Evolutionary conservation across 2,888 invertebrate species (phyloP).

Genomic region (Parochlus steinenii): DNA sequence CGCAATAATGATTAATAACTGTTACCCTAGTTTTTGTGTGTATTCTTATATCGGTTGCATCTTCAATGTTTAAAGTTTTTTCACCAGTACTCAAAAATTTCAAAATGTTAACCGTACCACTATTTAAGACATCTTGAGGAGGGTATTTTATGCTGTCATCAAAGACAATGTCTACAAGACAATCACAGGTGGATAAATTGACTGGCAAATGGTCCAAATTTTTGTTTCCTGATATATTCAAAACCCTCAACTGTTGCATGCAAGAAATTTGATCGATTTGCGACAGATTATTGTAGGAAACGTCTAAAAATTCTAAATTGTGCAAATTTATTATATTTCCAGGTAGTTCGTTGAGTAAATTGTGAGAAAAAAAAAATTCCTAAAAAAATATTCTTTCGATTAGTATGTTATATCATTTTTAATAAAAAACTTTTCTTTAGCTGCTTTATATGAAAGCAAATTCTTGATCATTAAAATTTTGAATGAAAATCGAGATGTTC

Average conservation of each 20-base stretch:
- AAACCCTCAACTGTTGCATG: constrained; percentile 39
- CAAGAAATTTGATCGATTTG: constrained; percentile 21
- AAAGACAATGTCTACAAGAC: constrained; percentile 41
- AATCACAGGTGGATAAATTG: constrained; percentile 45
- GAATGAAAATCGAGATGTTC: too few relatives aligned
- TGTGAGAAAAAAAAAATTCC: constrained; percentile 59
- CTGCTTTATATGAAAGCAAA: too few relatives aligned
- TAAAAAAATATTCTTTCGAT: constrained; percentile 28
- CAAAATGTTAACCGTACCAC: constrained; percentile 48
- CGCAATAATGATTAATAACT: constrained; percentile 1
- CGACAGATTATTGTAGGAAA: constrained; percentile 51
- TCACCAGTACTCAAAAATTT: constrained; percentile 41
- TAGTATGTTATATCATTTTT: too few relatives aligned
- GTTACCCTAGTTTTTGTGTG: too few relatives aligned
- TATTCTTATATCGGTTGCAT: too few relatives aligned
- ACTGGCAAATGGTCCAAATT: constrained; percentile 42
- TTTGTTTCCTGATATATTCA: constrained; percentile 44
- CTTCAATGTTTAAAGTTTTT: too few relatives aligned
- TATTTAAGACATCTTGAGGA: constrained; percentile 37
- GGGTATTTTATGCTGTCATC: constrained; percentile 51
- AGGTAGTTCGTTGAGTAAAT: constrained; percentile 51
- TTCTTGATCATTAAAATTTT: too few relatives aligned
- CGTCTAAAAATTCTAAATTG: constrained; percentile 47
- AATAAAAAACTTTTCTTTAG: too few relatives aligned
- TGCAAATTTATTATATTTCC: constrained; percentile 44